phyloP scores from a whole-genome alignment of 2,797 vertebrate genomes.

The Heteromormyrus szaboi region DNA sequence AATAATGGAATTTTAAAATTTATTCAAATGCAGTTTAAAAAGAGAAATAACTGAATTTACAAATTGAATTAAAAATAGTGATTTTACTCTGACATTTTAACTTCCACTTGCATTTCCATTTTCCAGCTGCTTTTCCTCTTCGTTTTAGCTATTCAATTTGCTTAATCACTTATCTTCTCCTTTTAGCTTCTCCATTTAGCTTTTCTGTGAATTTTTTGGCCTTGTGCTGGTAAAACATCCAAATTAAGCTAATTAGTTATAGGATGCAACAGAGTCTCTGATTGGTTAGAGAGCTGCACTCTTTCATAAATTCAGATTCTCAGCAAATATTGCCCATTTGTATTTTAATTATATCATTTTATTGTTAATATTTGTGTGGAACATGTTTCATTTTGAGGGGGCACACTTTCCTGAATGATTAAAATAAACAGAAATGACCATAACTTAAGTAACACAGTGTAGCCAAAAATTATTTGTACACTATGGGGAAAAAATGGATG shows the following conservation, averaged over 20 bases:
- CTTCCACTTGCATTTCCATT: neutral
- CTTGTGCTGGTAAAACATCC: neutral
- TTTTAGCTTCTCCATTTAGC: neutral
- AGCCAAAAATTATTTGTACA: neutral
- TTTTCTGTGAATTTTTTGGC: neutral
- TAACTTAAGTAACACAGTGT: neutral
- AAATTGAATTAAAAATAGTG: neutral
- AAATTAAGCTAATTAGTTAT: neutral
- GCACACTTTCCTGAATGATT: neutral
- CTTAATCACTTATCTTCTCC: neutral
- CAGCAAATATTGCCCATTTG: neutral
- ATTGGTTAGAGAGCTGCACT: neutral
- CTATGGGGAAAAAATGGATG: neutral
- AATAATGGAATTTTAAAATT: neutral
- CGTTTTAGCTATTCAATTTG: neutral
- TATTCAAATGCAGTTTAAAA: neutral
- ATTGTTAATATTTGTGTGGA: neutral
- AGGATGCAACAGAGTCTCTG: neutral
- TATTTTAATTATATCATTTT: neutral
- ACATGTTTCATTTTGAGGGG: neutral
- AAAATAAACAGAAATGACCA: neutral
- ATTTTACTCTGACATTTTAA: neutral
- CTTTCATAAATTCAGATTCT: neutral
- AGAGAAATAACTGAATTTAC: neutral
- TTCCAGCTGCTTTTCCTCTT: neutral